Conservation (phyloP, 2,888 invertebrate species). For the Penaeus monodon region DNA sequence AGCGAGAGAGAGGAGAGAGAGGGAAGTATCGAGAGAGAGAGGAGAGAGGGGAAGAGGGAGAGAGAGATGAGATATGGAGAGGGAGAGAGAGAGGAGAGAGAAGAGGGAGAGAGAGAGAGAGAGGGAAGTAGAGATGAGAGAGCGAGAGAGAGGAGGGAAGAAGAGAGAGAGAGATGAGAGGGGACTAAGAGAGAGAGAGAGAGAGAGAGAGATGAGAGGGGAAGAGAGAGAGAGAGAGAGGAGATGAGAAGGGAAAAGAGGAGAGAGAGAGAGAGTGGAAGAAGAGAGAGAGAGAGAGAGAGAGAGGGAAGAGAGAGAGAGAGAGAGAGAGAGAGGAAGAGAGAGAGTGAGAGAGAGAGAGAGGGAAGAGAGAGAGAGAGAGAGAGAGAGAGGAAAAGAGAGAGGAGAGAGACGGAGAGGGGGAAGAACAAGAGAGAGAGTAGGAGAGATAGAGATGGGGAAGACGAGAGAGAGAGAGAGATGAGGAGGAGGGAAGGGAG, state of each 20-base stretch:
- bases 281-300: constrained; percentile 1
- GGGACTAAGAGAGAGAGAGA: no score
- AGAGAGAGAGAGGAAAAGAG: no score
- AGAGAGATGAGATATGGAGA: no score
- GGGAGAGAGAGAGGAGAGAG: neutral
- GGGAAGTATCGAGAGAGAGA: constrained; percentile 16
- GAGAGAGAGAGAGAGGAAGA: neutral
- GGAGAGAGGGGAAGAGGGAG: neutral
- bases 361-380: neutral
- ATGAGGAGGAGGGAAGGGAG: no score
- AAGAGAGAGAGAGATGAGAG: neutral
- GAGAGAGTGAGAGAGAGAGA: no score
- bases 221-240: no score
- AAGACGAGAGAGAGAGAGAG: no score
- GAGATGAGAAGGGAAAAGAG: no score
- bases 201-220: no score
- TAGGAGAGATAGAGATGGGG: no score
- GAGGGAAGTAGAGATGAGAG: no score
- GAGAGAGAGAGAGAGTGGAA: neutral
- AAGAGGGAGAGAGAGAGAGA: neutral
- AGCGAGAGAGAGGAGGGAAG: neutral
- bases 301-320: constrained; percentile 1
- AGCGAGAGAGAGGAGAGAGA: constrained; percentile 5
- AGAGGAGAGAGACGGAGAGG: neutral
- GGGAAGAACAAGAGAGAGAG: no score